phyloP scores from a whole-genome alignment of 2,113 vertebrate genomes.

The Anarhynchus alexandrinus region DNA sequence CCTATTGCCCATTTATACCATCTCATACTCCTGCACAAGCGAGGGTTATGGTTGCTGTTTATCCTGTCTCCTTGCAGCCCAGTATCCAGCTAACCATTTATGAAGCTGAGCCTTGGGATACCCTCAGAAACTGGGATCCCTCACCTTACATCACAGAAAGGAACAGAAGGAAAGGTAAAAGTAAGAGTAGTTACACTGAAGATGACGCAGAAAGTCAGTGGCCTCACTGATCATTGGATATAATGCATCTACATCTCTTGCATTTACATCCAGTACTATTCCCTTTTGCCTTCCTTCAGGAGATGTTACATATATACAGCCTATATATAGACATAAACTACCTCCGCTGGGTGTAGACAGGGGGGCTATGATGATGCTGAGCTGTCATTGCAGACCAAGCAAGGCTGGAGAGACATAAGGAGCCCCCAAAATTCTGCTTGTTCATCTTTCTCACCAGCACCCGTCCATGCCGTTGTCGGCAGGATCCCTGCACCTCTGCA shows the following conservation, averaged over 20 bases:
- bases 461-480: rapidly evolving
- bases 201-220: not conserved
- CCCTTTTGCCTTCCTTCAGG: not conserved
- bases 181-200: not conserved
- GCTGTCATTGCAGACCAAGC: not conserved
- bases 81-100: rapidly evolving
- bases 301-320: not conserved
- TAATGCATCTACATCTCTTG: not conserved
- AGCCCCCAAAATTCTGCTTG: not conserved
- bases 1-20: not conserved
- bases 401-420: not conserved
- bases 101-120: not conserved
- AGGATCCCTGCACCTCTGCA: not conserved
- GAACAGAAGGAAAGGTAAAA: not conserved
- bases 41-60: not conserved
- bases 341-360: not conserved
- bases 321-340: not conserved
- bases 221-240: not conserved
- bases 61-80: not conserved
- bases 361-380: not conserved
- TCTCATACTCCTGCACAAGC: not conserved
- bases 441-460: not conserved
- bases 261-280: not conserved
- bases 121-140: not conserved
- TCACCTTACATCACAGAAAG: rapidly evolving